Evolutionary conservation across 2,888 invertebrate species (phyloP).

Genomic region (Zaprionus obscuricornis): DNA sequence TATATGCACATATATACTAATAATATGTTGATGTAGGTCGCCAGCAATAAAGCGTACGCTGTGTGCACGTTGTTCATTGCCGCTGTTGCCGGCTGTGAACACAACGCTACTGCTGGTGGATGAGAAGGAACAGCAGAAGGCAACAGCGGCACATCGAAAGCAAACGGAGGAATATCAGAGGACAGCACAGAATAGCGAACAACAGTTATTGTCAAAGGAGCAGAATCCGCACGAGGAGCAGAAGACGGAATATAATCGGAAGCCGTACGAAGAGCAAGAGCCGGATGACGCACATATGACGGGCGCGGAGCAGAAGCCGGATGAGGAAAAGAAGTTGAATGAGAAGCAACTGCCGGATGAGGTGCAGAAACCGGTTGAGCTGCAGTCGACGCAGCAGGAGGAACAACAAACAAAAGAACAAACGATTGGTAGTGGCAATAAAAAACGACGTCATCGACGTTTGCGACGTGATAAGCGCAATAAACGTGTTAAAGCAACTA

Average conservation of each 20-base stretch:
- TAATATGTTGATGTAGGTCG: constrained; percentile 62
- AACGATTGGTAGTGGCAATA: not conserved
- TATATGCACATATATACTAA: not conserved
- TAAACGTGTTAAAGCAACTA: not conserved
- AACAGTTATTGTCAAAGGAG: too few species aligned
- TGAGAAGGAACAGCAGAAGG: not conserved
- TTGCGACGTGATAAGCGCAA: constrained; percentile 9
- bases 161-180: not conserved
- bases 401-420: not conserved
- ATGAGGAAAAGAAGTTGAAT: not conserved
- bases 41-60: constrained; percentile 80
- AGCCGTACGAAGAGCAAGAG: too few species aligned
- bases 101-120: constrained; percentile 57
- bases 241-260: too few species aligned
- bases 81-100: constrained; percentile 76
- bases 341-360: not conserved
- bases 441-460: constrained; percentile 20
- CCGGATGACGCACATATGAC: too few species aligned
- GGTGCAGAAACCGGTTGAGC: not conserved
- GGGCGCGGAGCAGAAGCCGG: not conserved
- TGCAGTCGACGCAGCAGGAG: not conserved
- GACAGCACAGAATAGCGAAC: too few species aligned
- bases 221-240: too few species aligned
- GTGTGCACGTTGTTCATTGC: constrained; percentile 81
- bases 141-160: not conserved